A percentile compares a stretch with the other conserved stretches of the same genome.
These are phyloP conservation scores for Drosophila lacicola DNA, from an alignment of 2,888 invertebrate species.

Conservation along the genomic window DNA sequence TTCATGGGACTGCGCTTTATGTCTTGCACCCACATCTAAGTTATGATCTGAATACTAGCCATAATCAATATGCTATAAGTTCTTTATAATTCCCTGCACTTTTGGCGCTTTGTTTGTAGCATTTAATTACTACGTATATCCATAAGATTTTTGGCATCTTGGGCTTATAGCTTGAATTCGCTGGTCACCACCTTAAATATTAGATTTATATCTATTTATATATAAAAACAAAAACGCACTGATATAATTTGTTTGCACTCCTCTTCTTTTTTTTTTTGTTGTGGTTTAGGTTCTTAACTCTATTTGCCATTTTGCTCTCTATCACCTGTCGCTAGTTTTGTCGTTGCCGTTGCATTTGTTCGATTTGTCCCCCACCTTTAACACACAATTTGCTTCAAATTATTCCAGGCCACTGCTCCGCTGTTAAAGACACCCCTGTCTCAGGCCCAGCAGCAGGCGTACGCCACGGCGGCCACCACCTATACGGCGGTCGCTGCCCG, in stretches of 20 bases:
- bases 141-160: conserved; percentile 60
- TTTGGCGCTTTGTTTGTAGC: conserved; percentile 60
- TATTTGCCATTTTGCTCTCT: conserved; percentile 70
- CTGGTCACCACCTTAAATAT: conserved; percentile 43
- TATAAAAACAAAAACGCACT: conserved; percentile 27
- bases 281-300: conserved; percentile 69
- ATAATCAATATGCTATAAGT: conserved; percentile 48
- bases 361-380: conserved; percentile 46
- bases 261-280: conserved; percentile 21
- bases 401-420: conserved; percentile 89
- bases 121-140: conserved; percentile 40
- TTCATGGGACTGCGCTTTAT: conserved; percentile 34
- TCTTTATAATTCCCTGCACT: conserved; percentile 51
- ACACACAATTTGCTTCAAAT: conserved; percentile 64
- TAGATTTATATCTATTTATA: conserved; percentile 33
- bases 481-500: conserved; percentile 94
- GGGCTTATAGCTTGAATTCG: conserved; percentile 67
- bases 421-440: conserved; percentile 93
- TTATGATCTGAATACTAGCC: conserved; percentile 63
- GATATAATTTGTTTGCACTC: conserved; percentile 62
- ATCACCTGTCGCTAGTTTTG: conserved; percentile 74
- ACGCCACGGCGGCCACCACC: conserved; percentile 94
- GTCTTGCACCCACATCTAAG: conserved; percentile 49
- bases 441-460: conserved; percentile 93
- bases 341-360: conserved; percentile 68